Percentiles rank a stretch among this genome's conserved stretches.
These are phyloP conservation scores for Chromis chromis DNA, from an alignment of 2,797 vertebrate species.

Conservation along the genomic window DNA sequence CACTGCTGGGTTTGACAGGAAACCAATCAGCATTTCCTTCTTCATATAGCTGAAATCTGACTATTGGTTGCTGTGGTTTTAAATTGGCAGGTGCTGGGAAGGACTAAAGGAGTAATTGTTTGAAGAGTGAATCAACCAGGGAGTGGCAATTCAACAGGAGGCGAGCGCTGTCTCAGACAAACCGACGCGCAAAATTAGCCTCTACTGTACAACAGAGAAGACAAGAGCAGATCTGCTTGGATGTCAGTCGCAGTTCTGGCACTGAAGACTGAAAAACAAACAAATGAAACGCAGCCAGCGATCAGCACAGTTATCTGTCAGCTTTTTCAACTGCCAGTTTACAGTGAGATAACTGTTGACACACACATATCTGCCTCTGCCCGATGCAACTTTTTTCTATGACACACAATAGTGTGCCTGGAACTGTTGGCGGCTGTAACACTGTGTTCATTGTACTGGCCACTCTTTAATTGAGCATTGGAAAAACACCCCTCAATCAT, in stretches of 20 bases:
- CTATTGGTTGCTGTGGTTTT: conserved; percentile 18
- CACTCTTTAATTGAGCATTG: conserved; percentile 71
- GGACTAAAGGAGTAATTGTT: conserved; percentile 21
- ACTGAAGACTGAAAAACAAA: background rate
- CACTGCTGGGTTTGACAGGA: conserved; percentile 55
- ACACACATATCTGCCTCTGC: conserved; percentile 59
- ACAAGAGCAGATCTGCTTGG: background rate
- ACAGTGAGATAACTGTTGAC: conserved; percentile 60
- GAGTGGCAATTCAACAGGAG: conserved; percentile 18
- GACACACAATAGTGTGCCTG: conserved; percentile 78
- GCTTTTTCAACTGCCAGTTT: conserved; percentile 62
- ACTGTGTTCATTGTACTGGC: conserved; percentile 78
- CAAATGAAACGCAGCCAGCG: background rate
- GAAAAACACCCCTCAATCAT: conserved; percentile 65
- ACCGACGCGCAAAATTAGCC: conserved; percentile 1
- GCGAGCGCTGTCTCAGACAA: background rate
- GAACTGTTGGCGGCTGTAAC: conserved; percentile 74
- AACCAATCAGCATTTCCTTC: conserved; percentile 61
- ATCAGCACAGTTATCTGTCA: conserved; percentile 32
- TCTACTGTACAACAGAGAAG: conserved; percentile 2
- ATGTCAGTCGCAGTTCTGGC: conserved; percentile 1
- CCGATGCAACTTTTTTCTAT: conserved; percentile 60
- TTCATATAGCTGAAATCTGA: conserved; percentile 28
- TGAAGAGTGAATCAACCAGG: conserved; percentile 16
- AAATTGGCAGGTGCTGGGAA: conserved; percentile 23